Base-by-base conservation (phyloP, 2,888 invertebrate genomes). In the Stenichneumon culpator region DNA sequence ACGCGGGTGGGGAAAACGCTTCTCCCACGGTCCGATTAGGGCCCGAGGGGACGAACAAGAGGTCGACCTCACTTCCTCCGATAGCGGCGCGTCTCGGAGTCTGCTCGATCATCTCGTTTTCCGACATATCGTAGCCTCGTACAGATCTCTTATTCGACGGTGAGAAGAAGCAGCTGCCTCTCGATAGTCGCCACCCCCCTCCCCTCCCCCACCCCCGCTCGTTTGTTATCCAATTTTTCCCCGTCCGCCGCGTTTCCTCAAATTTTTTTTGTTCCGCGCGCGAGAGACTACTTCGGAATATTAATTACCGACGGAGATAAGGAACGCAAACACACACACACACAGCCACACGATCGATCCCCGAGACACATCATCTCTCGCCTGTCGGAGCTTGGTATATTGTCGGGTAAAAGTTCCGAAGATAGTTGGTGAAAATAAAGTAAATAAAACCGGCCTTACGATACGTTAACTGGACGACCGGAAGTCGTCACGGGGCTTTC, bases 1-100 rank as follows among this genome's bases (percentile, higher is more conserved):
- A 65, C 22, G 36, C 2, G 16, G 44, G 75, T 79, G 75, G 87
- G 86, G 86, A 89, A 89, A 90, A 88, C 70, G 69, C 82, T 86
- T 84, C 86, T 92, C 90, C 88, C 91, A 91, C 89, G 89, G 84
- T 88, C 89, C 79, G 83, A 83, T 87, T 85, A 86, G 84, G 57
- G 83, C 74, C 83, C 63, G 47, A 74, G 72, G 79, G 63, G 72
- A 84, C 78, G 91, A 47, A 47, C 4, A 47, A 47, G 44, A 92
- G 92, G 91, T 93, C 92, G 94, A 94, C 93, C 94, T 91, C 93
- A 93, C 94, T 93, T 94, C 94, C 94, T 93, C 90, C 90, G 94
- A 94, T 93, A 94, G 93, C 91, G 92, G 28, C 63, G 91, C 90
- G 90, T 91, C 92, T 91, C 88, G 86, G 89, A 89, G 91, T 92